Evolutionary conservation across 2,113 vertebrate species (phyloP), one percentile per base, ranked within the genome.

Genomic region (Percina caprodes): DNA sequence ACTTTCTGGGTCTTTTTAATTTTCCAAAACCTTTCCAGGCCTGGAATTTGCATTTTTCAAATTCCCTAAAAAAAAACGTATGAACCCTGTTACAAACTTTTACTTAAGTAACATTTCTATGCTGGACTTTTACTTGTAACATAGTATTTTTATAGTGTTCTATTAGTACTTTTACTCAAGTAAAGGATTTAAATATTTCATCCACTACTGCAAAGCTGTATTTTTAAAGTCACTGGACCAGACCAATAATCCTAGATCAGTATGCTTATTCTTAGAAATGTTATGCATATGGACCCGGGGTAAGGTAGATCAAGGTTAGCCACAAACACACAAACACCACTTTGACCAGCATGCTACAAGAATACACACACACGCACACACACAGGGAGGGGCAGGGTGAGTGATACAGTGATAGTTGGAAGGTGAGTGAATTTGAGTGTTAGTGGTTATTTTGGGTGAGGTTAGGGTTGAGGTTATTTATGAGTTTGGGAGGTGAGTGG

Each of bases 271-370:
- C 91, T 81, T 81, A 51, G 86, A 92, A 67, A 80, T 80, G 80
- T 89, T 80, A 24, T 87, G 87, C 35, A 79, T 91, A 93, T 91
- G 91, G 84, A 86, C 90, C 80, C 69, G 15, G 80, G 95, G 67
- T 92, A 86, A 82, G 82, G 84, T 90, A 88, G 91, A 80, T 93
- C 68, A 91, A 94, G 94, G 95, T 96, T 69, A 84, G 86, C 89
- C 65, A 83, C 39, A 70, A 42, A 82, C 35, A 69, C 61, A 93
- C 89, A 69, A 54, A 86, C 72, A 91, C 54, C 73, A 93, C 82
- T 91, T 90, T 95, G 91, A 95, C 92, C 77, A 77, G 75, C 96
- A 97, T 98, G 97, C 97, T 91, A 92, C 90, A 75, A 92, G 93
- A 89, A 95, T 85, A 95, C 69, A 92, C 94, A 91, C 92, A 30